A percentile compares a stretch with the other conserved stretches of the same genome.
Conservation (phyloP, 2,888 invertebrate species). For the Cancer borealis region DNA sequence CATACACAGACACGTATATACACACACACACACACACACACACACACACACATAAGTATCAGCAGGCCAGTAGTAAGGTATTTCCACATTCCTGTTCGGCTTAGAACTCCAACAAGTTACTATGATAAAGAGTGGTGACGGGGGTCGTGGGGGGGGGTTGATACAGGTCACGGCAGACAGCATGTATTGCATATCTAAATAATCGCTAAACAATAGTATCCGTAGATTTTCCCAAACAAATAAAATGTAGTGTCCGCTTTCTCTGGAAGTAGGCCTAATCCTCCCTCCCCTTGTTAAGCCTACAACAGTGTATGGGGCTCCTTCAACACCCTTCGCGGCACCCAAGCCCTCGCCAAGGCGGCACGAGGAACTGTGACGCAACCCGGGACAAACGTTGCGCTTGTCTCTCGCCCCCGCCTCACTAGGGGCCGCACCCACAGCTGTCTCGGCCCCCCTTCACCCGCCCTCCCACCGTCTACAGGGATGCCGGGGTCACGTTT, state of each 20-base stretch:
- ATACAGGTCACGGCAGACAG: neutral
- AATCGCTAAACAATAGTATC: neutral
- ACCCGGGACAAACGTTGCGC: slow-evolving; percentile 7
- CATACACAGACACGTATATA: neutral
- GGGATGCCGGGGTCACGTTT: slow-evolving; percentile 27
- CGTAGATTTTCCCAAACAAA: neutral
- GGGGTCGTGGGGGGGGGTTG: neutral
- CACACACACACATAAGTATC: neutral
- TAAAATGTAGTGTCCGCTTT: neutral
- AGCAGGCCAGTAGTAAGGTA: neutral
- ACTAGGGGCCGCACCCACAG: neutral
- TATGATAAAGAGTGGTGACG: neutral
- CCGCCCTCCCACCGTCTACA: neutral
- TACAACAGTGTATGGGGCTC: neutral
- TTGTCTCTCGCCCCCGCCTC: neutral
- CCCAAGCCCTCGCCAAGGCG: neutral
- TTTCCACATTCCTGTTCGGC: neutral
- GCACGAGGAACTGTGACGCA: neutral
- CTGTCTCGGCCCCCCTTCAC: neutral
- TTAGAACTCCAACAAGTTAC: slow-evolving; percentile 44
- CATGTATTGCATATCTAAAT: neutral
- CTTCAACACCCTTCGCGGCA: neutral
- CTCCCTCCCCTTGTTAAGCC: neutral
- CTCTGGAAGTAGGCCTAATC: neutral
- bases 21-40: neutral